Conservation (phyloP, 2,113 vertebrate genomes). For the Prunella himalayana region DNA sequence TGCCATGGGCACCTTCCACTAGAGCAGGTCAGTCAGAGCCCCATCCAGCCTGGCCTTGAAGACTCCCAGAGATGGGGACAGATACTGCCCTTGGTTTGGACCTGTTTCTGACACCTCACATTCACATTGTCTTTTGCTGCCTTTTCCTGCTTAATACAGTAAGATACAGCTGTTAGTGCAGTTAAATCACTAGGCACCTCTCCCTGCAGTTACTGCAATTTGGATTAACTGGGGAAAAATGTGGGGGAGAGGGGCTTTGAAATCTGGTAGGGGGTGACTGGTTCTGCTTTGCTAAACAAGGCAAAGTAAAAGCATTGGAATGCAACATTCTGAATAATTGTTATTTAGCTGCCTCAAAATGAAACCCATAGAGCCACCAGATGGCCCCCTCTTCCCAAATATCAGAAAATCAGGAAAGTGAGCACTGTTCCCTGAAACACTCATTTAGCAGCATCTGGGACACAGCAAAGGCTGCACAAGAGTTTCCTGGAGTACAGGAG, state of each 20-base stretch:
- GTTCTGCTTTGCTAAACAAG: neutral
- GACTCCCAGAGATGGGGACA: neutral
- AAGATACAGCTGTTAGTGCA: neutral
- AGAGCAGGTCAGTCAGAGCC: neutral
- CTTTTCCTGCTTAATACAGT: neutral
- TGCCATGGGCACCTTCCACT: neutral
- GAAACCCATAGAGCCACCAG: neutral
- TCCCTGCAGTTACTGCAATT: neutral
- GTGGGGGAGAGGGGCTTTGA: neutral
- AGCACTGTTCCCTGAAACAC: accelerated
- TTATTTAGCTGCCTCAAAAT: neutral
- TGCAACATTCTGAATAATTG: neutral
- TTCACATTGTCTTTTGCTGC: neutral
- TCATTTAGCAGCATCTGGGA: neutral
- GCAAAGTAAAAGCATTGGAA: neutral
- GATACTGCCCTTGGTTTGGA: neutral
- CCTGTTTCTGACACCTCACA: neutral
- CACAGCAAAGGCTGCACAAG: neutral
- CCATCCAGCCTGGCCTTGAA: neutral
- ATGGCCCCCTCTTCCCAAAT: slow-evolving; percentile 9
- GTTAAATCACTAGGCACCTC: neutral
- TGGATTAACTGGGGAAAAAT: neutral
- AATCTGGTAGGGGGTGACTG: neutral
- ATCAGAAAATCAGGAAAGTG: neutral
- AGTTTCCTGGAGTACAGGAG: neutral